Evolutionary conservation across 1,140 invertebrate genomes (phyloP).

Genomic region (Amyelois transitella): DNA sequence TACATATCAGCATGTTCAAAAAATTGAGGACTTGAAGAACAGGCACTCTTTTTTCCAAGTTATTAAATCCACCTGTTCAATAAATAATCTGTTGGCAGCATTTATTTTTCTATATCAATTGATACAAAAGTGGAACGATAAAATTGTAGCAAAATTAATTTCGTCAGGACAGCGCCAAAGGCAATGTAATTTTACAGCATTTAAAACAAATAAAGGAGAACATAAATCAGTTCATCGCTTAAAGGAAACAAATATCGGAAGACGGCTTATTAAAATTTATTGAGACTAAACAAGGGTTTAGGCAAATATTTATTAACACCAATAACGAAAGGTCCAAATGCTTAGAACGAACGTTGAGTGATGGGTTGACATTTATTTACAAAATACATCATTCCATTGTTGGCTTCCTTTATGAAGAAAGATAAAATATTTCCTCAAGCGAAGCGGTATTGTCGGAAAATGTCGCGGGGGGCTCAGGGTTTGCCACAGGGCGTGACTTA

Average conservation of each 20-base stretch:
- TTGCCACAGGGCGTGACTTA: conserved; percentile 12
- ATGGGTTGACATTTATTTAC: conserved; percentile 63
- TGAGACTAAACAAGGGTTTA: neutral
- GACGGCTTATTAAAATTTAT: neutral
- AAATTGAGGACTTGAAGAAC: too few relatives aligned
- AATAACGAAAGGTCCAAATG: conserved; percentile 26
- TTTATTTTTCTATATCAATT: too few relatives aligned
- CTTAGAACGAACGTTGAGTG: conserved; percentile 37
- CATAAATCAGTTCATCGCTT: neutral
- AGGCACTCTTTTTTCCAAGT: too few relatives aligned
- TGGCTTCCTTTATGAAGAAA: conserved; percentile 62
- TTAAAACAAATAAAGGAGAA: neutral
- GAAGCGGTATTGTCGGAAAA: conserved; percentile 51
- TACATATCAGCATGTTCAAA: too few relatives aligned
- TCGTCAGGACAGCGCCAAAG: neutral
- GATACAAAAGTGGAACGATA: too few relatives aligned
- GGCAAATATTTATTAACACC: neutral
- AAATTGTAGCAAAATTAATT: too few relatives aligned
- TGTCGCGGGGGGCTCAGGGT: conserved; percentile 33
- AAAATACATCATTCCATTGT: conserved; percentile 63
- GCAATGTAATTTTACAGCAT: neutral
- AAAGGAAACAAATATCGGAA: neutral
- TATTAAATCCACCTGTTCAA: too few relatives aligned
- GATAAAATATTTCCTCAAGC: conserved; percentile 64
- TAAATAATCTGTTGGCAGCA: too few relatives aligned